phyloP scores from a whole-genome alignment of 2,888 invertebrate species.

The Alviniconcha strummeri region DNA sequence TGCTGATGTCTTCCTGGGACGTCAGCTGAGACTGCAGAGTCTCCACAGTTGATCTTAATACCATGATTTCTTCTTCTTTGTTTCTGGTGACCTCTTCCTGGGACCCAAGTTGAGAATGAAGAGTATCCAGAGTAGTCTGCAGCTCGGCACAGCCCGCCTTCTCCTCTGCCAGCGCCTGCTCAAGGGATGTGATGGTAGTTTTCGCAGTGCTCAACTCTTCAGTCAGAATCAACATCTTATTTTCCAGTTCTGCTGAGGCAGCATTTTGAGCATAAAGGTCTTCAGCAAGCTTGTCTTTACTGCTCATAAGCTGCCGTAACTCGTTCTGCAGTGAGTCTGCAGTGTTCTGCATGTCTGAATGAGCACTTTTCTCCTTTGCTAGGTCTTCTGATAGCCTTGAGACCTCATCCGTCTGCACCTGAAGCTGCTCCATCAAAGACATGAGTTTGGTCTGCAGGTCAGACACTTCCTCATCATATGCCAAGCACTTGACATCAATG shows the following conservation, averaged over 20 bases:
- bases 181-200: background rate
- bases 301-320: background rate
- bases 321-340: background rate
- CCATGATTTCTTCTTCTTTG: slow-evolving; percentile 30
- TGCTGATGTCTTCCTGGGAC: slow-evolving; percentile 4
- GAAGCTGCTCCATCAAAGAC: slow-evolving; percentile 13
- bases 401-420: background rate
- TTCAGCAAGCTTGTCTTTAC: too few species aligned
- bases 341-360: background rate
- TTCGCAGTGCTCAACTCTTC: background rate
- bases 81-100: background rate
- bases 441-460: slow-evolving; percentile 23
- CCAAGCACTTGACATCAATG: slow-evolving; percentile 11
- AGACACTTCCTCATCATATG: slow-evolving; percentile 19
- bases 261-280: slow-evolving; percentile 22
- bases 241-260: background rate
- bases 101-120: slow-evolving; percentile 23
- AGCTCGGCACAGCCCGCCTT: slow-evolving; percentile 21
- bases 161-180: slow-evolving; percentile 25
- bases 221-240: background rate
- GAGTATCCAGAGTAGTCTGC: slow-evolving; percentile 8
- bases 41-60: background rate
- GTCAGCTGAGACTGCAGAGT: slow-evolving; percentile 24
- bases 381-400: background rate
- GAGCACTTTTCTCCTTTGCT: background rate